phyloP scores from a whole-genome alignment of 2,888 invertebrate genomes.

The Peribatodes rhomboidaria region DNA sequence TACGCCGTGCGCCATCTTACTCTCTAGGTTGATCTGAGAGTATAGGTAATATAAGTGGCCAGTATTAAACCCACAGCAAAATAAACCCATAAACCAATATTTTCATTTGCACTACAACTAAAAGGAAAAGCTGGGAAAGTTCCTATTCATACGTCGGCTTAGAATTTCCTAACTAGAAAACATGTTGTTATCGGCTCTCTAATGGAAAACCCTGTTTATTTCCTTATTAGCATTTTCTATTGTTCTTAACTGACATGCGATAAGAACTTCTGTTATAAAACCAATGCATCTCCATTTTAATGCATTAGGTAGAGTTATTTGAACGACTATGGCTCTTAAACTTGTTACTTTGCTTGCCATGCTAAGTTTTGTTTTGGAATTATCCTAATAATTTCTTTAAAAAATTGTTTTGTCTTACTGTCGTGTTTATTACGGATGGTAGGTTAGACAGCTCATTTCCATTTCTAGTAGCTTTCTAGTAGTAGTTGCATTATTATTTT shows the following conservation, averaged over 20 bases:
- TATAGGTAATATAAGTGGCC: too few species aligned
- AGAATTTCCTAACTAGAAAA: constrained; percentile 51
- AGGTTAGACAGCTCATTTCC: too few species aligned
- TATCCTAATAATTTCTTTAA: too few species aligned
- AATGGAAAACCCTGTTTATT: constrained; percentile 58
- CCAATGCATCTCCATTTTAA: constrained; percentile 38
- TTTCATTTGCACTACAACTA: not conserved
- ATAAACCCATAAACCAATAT: not conserved
- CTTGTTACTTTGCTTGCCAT: constrained; percentile 18
- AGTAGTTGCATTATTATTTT: too few species aligned
- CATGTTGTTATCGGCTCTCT: constrained; percentile 40
- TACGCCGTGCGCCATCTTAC: too few species aligned
- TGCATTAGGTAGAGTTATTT: constrained; percentile 4
- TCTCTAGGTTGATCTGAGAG: too few species aligned
- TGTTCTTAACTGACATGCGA: constrained; percentile 47
- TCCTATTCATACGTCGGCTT: not conserved
- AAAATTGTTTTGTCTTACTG: too few species aligned
- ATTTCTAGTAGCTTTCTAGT: too few species aligned
- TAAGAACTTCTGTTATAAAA: constrained; percentile 52
- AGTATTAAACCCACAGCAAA: too few species aligned
- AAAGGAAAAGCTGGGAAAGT: not conserved
- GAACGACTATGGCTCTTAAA: constrained; percentile 31
- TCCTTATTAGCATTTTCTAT: constrained; percentile 52
- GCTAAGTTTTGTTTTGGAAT: constrained; percentile 23
- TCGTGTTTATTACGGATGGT: too few species aligned